phyloP scores from a whole-genome alignment of 2,113 vertebrate species.

The Eupsittula cactorum region DNA sequence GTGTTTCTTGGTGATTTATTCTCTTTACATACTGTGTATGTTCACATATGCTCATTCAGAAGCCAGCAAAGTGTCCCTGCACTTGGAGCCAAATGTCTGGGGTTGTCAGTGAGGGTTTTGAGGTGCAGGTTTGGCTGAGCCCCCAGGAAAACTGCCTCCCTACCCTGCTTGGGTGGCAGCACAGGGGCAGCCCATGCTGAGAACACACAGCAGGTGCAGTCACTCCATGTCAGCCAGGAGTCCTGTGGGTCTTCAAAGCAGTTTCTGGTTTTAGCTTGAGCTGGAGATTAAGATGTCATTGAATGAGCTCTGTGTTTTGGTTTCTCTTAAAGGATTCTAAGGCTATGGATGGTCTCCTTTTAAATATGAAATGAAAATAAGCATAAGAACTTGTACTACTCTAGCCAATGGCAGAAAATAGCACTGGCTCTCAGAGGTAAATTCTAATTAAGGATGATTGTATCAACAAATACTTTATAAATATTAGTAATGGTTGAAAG shows the following conservation, averaged over 20 bases:
- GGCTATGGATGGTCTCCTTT: neutral
- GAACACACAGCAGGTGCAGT: neutral
- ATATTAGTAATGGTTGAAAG: neutral
- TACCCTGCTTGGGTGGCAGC: neutral
- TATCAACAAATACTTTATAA: neutral
- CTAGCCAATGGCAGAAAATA: neutral
- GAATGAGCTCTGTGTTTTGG: neutral
- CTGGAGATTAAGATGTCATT: neutral
- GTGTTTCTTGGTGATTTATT: neutral
- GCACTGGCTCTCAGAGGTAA: neutral
- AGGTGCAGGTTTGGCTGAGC: neutral
- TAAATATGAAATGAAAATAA: neutral
- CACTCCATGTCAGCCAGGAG: accelerated
- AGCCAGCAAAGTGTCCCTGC: neutral
- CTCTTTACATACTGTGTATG: accelerated
- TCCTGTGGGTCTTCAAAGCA: accelerated
- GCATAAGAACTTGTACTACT: neutral
- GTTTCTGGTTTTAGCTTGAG: neutral
- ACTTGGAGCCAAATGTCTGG: accelerated
- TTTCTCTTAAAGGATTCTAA: neutral
- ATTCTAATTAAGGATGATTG: neutral
- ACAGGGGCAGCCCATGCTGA: accelerated
- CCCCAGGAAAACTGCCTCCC: neutral
- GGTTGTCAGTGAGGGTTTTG: neutral
- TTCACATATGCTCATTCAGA: accelerated